Evolutionary conservation across 1,140 invertebrate species (phyloP), one percentile per base, ranked within the genome.

Genomic region (Megalonaias nervosa): DNA sequence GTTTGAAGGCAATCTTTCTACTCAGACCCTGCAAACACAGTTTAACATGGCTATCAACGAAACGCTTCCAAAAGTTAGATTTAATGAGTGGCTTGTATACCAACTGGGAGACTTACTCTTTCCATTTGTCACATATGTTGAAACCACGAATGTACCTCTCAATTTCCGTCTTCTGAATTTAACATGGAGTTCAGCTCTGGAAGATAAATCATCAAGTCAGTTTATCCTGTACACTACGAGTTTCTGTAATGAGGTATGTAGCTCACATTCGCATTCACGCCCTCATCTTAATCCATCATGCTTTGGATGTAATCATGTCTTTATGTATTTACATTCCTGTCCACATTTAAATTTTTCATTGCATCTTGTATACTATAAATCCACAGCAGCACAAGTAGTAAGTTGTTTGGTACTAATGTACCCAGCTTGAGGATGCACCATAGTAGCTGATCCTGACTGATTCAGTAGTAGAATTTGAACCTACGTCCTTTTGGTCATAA

Each of bases 151-250:
- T 57, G 71, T 78, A 1, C 76, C 76, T 59, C 70, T 77, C 2
- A 73, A 78, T 56, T 73, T 78, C 65, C 76, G 76, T 17, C 48
- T 78, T 16, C 71, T 74, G 15, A 78, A 78, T 68, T 67, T 78
- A 11, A 78, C 76, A 9, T 73, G 69, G 70, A 69, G 13, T n/a
- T 21, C 17, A 19, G 76, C 73, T 26, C 70, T 78, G 14, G 21
- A 64, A 11, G 48, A 23, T 58, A 57, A 71, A 21, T 73, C 58
- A 0, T 78, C 76, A n/a, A 62, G 66, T 15, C 56, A 67, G 61
- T 78, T 58, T 48, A 21, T 66, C 48, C 70, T 73, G 14, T 71
- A 74, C 55, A 71, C 76, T 23, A 66, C 73, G 55, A 26, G 76
- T 13, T 78, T 78, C 60, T 78, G 71, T 67, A 57, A 9, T 72